These are phyloP conservation scores for Geotria australis DNA, from an alignment of 2,797 vertebrate species.

Conservation along the genomic window DNA sequence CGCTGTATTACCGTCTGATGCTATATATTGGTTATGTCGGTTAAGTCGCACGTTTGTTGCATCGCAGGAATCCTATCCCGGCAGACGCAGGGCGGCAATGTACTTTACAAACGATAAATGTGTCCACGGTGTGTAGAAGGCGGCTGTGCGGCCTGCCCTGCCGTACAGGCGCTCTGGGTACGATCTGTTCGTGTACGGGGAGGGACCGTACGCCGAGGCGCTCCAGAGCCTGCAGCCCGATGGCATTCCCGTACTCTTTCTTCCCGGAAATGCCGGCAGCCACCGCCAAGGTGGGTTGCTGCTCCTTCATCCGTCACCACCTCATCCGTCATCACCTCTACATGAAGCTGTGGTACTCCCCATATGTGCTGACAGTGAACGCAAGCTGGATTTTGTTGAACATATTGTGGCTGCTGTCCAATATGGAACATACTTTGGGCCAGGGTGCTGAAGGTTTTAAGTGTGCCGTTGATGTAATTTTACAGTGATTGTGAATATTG, in stretches of 20 bases:
- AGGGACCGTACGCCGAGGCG: constrained; percentile 51
- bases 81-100: no score
- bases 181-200: constrained; percentile 79
- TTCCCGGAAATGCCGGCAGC: constrained; percentile 86
- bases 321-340: not conserved
- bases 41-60: no score
- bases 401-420: no score
- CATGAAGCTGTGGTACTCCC: not conserved
- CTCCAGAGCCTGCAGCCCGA: constrained; percentile 38
- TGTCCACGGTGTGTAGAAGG: not conserved
- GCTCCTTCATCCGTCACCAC: no score
- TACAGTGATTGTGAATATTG: no score
- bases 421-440: no score
- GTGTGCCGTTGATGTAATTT: no score
- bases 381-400: not conserved
- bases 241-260: constrained; percentile 74
- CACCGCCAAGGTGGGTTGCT: constrained; percentile 50
- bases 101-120: no score
- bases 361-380: not conserved
- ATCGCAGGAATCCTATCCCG: no score
- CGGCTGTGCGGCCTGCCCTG: not conserved
- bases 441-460: no score
- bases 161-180: constrained; percentile 33
- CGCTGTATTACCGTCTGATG: no score
- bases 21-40: no score